A percentile compares a stretch with the other conserved stretches of the same genome.
Evolutionary conservation across 1,140 invertebrate species (phyloP).

Genomic region (Psilanteris sp.): DNA sequence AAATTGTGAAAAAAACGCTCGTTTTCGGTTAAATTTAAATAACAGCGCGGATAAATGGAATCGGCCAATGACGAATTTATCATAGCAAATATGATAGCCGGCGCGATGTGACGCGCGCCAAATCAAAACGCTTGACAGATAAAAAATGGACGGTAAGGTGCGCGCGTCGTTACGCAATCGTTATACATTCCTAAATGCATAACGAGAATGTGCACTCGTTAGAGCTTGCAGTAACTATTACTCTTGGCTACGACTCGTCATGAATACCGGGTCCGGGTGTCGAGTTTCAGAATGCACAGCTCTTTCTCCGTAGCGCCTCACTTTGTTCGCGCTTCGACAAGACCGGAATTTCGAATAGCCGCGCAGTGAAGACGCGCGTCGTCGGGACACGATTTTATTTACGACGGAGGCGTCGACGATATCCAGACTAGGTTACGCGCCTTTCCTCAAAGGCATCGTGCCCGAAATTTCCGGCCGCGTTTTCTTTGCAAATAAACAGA

Average conservation of each 20-base stretch:
- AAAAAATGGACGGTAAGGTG: constrained; percentile 7
- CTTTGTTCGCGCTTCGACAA: constrained; percentile 52
- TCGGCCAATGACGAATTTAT: no score
- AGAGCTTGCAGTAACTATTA: constrained; percentile 28
- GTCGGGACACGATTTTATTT: constrained; percentile 39
- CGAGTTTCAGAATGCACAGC: constrained; percentile 36
- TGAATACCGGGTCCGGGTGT: constrained; percentile 21
- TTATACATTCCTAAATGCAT: constrained; percentile 33
- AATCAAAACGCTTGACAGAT: neutral
- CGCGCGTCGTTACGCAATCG: constrained; percentile 18
- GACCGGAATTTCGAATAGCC: constrained; percentile 46
- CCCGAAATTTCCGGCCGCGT: constrained; percentile 10
- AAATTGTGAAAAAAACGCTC: no score
- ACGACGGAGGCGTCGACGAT: constrained; percentile 26
- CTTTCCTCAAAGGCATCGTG: constrained; percentile 16
- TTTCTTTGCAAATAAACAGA: neutral
- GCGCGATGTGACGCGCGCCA: no score
- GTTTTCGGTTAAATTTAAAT: no score
- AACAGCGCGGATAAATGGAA: no score
- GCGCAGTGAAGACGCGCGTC: constrained; percentile 18
- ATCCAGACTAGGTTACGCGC: constrained; percentile 25
- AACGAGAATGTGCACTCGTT: constrained; percentile 44
- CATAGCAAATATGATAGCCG: no score
- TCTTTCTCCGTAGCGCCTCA: constrained; percentile 28
- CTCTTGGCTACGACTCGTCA: constrained; percentile 34